Conservation (phyloP, 2,113 vertebrate genomes). For the Cyanocitta stelleri region DNA sequence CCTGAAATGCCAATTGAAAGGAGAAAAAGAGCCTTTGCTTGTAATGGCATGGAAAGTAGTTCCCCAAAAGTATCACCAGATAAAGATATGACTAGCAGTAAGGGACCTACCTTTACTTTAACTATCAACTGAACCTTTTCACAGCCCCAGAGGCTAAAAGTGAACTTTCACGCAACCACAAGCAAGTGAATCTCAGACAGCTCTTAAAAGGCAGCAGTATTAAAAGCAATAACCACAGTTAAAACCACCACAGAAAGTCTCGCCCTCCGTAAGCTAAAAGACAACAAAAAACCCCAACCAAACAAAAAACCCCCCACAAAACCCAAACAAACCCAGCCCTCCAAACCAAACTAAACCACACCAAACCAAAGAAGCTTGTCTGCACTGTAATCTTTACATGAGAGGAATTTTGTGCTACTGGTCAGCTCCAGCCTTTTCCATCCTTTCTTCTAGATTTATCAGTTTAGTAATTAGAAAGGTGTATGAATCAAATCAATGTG, state of each 20-base stretch:
- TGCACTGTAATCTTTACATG: background rate
- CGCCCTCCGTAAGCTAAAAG: accelerated
- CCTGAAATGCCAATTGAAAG: background rate
- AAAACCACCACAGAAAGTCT: background rate
- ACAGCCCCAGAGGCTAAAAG: background rate
- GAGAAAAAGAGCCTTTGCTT: background rate
- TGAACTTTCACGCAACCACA: background rate
- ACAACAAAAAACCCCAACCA: background rate
- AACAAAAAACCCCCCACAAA: background rate
- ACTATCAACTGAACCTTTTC: background rate
- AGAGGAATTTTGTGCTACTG: background rate
- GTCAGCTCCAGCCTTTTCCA: background rate
- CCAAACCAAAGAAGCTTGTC: background rate
- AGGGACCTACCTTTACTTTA: background rate
- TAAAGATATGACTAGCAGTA: background rate
- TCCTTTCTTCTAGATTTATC: background rate
- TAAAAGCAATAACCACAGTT: background rate
- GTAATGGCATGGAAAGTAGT: background rate
- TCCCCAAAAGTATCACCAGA: background rate
- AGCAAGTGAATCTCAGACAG: accelerated
- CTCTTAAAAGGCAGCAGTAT: background rate
- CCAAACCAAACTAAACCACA: background rate
- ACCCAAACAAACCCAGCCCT: background rate
- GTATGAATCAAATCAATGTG: background rate
- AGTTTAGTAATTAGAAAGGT: background rate